Evolutionary conservation across 2,113 vertebrate genomes (phyloP), one percentile per base, ranked within the genome.

Genomic region (Cairina moschata): DNA sequence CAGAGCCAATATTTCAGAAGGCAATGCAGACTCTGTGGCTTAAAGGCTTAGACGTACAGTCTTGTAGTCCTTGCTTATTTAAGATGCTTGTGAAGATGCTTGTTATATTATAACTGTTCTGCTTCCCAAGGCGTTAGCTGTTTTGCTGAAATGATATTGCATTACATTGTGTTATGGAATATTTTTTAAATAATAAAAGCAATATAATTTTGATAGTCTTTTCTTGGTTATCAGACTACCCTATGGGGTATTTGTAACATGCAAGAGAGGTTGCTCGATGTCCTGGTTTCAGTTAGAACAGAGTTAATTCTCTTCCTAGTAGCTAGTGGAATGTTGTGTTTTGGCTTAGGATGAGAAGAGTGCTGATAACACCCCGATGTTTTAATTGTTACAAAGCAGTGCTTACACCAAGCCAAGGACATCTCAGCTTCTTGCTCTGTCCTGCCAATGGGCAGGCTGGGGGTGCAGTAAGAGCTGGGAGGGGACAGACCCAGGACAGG

Each of bases 111-210:
- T 18, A 91, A 50, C 62, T 74, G 7, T 40, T 88, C 48, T 66
- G 59, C 55, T 91, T 92, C 92, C 86, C 52, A 66, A 84, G 65
- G 50, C 55, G 34, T 79, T 73, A 79, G 17, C 31, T 83, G 56
- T 75, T 91, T 66, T 91, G 36, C 76, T 84, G 69, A 86, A 86
- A 46, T 52, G 28, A 79, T 54, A 82, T 38, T 88, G 32, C 38
- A 38, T 76, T 82, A 52, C 36, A 6, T 8, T 34, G 42, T 77
- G 60, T 34, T 0, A 0, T n/a, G 56, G n/a, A 77, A 56, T 74
- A 71, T 88, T 93, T 93, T 79, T 78, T 72, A 68, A 95, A 78
- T 86, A 81, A 94, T n/a, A 87, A 80, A 91, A 88, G 26, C 17
- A 92, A 59, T 83, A 67, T 58, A 4, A 71, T 83, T 94, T 83